Evolutionary conservation across 2,113 vertebrate species (phyloP), one percentile per base, ranked within the genome.

Genomic region (Nannobrachium achirus): DNA sequence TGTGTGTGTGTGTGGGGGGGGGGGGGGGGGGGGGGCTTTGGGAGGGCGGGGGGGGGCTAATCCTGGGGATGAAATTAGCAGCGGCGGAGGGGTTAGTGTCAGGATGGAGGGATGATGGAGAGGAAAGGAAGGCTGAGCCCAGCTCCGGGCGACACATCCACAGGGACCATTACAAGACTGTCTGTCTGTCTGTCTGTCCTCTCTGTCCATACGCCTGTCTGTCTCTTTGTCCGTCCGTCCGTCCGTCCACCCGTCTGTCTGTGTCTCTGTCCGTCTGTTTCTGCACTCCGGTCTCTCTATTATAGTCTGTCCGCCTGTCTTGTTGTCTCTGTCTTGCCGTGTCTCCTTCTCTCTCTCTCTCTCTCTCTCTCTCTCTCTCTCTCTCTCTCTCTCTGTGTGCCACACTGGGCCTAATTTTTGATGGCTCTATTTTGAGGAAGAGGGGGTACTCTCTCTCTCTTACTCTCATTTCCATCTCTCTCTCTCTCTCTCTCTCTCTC

Each of bases 1-100:
- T n/a, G n/a, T n/a, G n/a, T n/a, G n/a, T n/a, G n/a, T n/a, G n/a
- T n/a, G n/a, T n/a, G n/a, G n/a, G n/a, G n/a, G n/a, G n/a, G n/a
- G n/a, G n/a, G n/a, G n/a, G n/a, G n/a, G n/a, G n/a, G n/a, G n/a
- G n/a, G n/a, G n/a, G n/a, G n/a, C n/a, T n/a, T n/a, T n/a, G n/a
- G n/a, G n/a, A n/a, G n/a, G 95, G 95, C 88, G 92, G 93, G 95
- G 92, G 90, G 92, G 92, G 90, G 93, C 95, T 98, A 98, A 99
- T 98, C 96, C 96, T 94, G 94, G 86, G 95, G 95, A 96, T 95
- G 96, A 97, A 99, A 98, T 99, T 98, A 99, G 95, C 95, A 96
- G 94, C 93, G n/a, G n/a, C n/a, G 92, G 93, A 94, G 94, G 94
- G 86, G 87, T 90, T 94, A 93, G 84, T 51, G 61, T 93, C 78